Percentiles rank a stretch among this genome's conserved stretches.
Conservation (phyloP, 2,888 invertebrate genomes). For the Sympetrum striolatum region DNA sequence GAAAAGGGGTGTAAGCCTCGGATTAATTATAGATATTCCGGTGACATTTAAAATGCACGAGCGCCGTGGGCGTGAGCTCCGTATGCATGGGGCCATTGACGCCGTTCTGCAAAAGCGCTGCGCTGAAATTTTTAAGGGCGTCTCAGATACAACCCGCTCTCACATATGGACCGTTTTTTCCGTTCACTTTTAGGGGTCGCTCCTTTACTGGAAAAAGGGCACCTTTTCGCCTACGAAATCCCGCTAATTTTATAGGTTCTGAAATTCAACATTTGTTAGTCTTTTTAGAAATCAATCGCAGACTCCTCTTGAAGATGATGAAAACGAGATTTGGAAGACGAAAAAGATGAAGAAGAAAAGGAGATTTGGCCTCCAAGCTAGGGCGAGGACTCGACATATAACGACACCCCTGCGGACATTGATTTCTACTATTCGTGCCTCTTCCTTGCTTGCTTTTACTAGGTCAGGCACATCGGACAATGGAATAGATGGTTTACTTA, state of each 20-base stretch:
- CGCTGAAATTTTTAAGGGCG: neutral
- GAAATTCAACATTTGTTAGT: no score
- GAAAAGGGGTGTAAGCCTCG: neutral
- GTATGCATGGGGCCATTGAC: neutral
- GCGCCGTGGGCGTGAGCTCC: neutral
- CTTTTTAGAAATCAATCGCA: no score
- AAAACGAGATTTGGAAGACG: no score
- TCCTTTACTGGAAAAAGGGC: no score
- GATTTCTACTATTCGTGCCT: neutral
- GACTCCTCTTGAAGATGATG: no score
- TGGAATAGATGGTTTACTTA: no score
- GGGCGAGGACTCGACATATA: neutral
- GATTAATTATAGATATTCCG: neutral
- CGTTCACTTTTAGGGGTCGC: no score
- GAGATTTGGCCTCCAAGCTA: neutral
- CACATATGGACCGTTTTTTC: no score
- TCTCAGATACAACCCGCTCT: no score
- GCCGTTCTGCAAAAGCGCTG: neutral
- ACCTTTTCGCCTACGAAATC: no score
- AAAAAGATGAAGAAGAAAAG: no score
- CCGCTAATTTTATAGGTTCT: no score
- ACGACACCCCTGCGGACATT: neutral
- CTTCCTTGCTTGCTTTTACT: neutral
- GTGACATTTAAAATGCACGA: neutral
- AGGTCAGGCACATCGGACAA: neutral